Evolutionary conservation across 2,113 vertebrate genomes (phyloP), one percentile per base, ranked within the genome.

Genomic region (Pteruthius melanotis): DNA sequence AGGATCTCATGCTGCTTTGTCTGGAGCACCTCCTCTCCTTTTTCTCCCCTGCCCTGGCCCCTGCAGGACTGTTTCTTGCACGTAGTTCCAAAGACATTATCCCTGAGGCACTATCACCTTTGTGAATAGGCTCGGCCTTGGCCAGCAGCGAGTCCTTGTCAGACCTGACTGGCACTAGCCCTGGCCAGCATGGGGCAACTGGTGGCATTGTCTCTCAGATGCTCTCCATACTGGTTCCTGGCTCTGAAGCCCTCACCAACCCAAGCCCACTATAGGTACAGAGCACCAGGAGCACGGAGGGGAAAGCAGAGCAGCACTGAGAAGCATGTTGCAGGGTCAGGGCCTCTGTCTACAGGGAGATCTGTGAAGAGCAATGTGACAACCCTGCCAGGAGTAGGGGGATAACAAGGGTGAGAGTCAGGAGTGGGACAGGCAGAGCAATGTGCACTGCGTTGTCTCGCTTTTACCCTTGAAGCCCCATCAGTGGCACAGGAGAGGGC

Each of bases 141-240:
- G 21, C 37, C 44, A 37, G 17, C 7, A 17, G 5, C 0, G 2
- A 59, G 17, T 59, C 21, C 6, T 77, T 44, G 31, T 40, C 6
- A 5, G 17, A 26, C 9, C 13, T 66, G 27, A 13, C 26, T 65
- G 52, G 52, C 31, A 42, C 16, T 59, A 30, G 44, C 7, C 5
- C 2, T 59, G 13, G 53, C 11, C 0, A 0, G 18, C 5, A 4
- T 27, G 53, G 4, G 27, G 14, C 11, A 44, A 6, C 33, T 77
- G 27, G 13, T 59, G 5, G 9, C 21, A 60, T 52, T 4, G 18
- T 68, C 22, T 87, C 33, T 22, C 45, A 77, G 37, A 23, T 37
- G 22, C 33, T 68, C 37, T 86, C 22, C 53, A 20, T 3, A 8
- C 22, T 28, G 12, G 37, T 9, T 52, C 27, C 18, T 27, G 0